Percentiles rank a stretch among this genome's conserved stretches.
Conservation (phyloP, 2,888 invertebrate genomes). For the Drosophila ochracea region DNA sequence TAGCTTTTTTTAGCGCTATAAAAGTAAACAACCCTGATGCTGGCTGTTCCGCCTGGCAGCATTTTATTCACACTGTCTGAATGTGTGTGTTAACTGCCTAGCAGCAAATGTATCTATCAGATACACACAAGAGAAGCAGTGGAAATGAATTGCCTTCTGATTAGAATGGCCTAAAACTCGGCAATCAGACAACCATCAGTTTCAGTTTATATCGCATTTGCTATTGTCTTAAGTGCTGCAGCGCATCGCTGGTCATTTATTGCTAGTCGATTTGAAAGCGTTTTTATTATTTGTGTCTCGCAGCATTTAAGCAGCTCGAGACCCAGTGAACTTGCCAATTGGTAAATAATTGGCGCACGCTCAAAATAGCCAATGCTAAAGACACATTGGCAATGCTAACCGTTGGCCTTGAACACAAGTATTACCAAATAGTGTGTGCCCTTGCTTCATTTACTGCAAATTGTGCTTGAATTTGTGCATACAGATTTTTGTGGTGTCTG, state of each 20-base stretch:
- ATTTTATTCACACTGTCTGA: conserved; percentile 28
- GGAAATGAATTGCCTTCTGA: conserved; percentile 28
- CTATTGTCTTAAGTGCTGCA: conserved; percentile 12
- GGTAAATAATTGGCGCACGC: conserved; percentile 30
- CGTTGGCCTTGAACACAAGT: conserved; percentile 44
- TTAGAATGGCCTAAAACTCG: conserved; percentile 13
- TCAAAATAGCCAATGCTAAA: conserved; percentile 57
- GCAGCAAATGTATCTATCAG: conserved; percentile 62
- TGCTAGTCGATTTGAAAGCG: conserved; percentile 27
- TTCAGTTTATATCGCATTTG: neutral
- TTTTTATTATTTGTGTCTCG: conserved; percentile 5
- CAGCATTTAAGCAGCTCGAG: conserved; percentile 22
- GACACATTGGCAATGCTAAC: conserved; percentile 10
- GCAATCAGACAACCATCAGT: conserved; percentile 2
- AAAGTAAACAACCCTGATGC: neutral
- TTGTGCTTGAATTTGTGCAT: conserved; percentile 65
- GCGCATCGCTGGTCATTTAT: conserved; percentile 13
- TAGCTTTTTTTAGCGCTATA: neutral
- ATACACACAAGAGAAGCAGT: conserved; percentile 40
- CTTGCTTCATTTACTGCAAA: conserved; percentile 74
- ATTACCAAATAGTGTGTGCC: conserved; percentile 46
- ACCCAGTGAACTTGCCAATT: conserved; percentile 24
- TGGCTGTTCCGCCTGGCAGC: conserved; percentile 66
- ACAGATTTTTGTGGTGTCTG: conserved; percentile 30
- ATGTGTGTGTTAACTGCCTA: conserved; percentile 16